phyloP scores from a whole-genome alignment of 1,140 invertebrate genomes.

The Drosophila subobscura region DNA sequence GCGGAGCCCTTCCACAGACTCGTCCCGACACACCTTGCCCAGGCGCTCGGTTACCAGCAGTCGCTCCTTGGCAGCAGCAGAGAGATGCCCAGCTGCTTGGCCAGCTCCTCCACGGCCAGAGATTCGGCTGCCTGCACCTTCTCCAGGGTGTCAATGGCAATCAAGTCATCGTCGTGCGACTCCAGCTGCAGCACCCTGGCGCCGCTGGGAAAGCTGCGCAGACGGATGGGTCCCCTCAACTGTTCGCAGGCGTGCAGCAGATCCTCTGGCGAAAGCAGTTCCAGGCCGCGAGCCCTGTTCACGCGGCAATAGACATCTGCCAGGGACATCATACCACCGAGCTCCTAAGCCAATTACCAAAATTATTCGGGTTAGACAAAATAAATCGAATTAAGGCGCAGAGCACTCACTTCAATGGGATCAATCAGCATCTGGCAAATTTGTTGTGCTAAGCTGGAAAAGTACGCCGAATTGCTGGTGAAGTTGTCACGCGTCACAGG shows the following conservation, averaged over 20 bases:
- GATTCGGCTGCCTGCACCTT: conserved; percentile 90
- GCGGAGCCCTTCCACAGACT: conserved; percentile 95
- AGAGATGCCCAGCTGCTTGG: conserved; percentile 91
- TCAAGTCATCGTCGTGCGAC: conserved; percentile 90
- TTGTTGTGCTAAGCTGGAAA: conserved; percentile 93
- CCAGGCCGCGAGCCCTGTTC: conserved; percentile 94
- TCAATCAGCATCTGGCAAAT: conserved; percentile 92
- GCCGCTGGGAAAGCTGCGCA: conserved; percentile 94
- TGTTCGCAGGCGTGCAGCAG: conserved; percentile 94
- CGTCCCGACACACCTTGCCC: conserved; percentile 95
- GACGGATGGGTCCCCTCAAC: conserved; percentile 89
- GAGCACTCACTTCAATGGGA: conserved; percentile 88
- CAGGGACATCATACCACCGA: conserved; percentile 97
- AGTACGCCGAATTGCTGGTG: conserved; percentile 94
- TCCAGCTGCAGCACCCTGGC: conserved; percentile 94
- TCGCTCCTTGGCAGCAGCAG: conserved; percentile 95
- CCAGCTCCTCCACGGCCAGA: conserved; percentile 93
- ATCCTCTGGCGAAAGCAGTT: conserved; percentile 97
- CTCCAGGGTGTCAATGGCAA: conserved; percentile 89
- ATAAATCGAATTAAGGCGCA: neutral
- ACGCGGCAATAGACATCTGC: conserved; percentile 98
- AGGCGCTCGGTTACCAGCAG: conserved; percentile 92
- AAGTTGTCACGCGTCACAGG: conserved; percentile 96
- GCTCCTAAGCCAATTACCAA: conserved; percentile 86
- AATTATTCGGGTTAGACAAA: neutral